Percentiles rank a stretch among this genome's conserved stretches.
Evolutionary conservation across 2,888 invertebrate species (phyloP).

Genomic region (Graphium colonna): DNA sequence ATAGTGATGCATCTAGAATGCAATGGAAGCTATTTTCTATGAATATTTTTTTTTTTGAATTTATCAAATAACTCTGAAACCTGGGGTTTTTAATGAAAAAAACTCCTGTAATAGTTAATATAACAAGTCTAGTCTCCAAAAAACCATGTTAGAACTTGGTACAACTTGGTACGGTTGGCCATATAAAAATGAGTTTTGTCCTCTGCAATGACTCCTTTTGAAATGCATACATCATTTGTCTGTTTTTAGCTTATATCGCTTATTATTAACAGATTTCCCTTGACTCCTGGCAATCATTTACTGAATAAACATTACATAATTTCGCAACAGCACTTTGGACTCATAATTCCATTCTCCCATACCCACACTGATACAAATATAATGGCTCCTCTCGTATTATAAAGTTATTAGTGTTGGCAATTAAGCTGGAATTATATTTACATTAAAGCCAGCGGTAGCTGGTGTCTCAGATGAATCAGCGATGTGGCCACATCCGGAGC

Average conservation of each 20-base stretch:
- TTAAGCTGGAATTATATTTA: slow-evolving; percentile 57
- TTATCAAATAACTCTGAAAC: too few species aligned
- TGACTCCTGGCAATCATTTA: background rate
- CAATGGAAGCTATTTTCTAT: too few species aligned
- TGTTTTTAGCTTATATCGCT: background rate
- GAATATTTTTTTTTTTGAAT: too few species aligned
- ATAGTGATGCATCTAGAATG: too few species aligned
- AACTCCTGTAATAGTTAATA: too few species aligned
- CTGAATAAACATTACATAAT: background rate
- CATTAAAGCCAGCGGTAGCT: slow-evolving; percentile 41
- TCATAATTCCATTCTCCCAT: slow-evolving; percentile 25
- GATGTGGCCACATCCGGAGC: slow-evolving; percentile 64
- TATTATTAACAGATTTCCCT: background rate
- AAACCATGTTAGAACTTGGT: too few species aligned
- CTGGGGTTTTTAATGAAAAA: too few species aligned
- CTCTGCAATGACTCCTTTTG: too few species aligned
- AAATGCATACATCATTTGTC: background rate
- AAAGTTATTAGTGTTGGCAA: slow-evolving; percentile 51
- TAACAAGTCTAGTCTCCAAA: too few species aligned
- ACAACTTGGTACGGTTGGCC: too few species aligned
- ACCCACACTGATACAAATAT: slow-evolving; percentile 43
- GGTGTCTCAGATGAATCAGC: slow-evolving; percentile 29
- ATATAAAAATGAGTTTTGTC: too few species aligned
- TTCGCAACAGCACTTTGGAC: slow-evolving; percentile 9
- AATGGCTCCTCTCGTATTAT: slow-evolving; percentile 44